A percentile compares a stretch with the other conserved stretches of the same genome.
phyloP scores from a whole-genome alignment of 2,888 invertebrate species.

The Unio delphinus region DNA sequence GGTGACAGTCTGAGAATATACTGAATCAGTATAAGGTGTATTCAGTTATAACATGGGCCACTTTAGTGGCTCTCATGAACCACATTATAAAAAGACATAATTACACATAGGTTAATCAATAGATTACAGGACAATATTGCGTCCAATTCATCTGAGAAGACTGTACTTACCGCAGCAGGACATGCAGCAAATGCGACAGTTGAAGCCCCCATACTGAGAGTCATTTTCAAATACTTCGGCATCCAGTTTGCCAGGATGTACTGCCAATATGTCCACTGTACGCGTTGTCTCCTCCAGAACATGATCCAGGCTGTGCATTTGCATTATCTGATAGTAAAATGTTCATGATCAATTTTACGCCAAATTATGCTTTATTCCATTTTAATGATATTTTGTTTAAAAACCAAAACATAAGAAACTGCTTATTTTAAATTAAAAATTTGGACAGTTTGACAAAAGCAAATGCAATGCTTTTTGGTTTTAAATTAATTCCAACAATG shows the following conservation, averaged over 20 bases:
- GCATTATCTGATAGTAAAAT: constrained; percentile 32
- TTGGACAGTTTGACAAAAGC: too few relatives aligned
- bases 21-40: neutral
- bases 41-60: neutral
- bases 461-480: too few relatives aligned
- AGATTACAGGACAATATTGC: neutral
- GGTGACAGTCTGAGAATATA: too few relatives aligned
- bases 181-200: constrained; percentile 26
- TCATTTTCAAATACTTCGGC: constrained; percentile 31
- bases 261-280: constrained; percentile 31
- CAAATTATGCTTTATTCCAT: too few relatives aligned
- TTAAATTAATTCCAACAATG: too few relatives aligned
- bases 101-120: neutral
- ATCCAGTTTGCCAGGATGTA: constrained; percentile 39
- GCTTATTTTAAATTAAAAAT: too few relatives aligned
- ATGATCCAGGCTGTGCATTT: constrained; percentile 40
- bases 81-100: too few relatives aligned
- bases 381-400: too few relatives aligned
- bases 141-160: neutral
- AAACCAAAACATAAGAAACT: too few relatives aligned
- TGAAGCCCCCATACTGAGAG: constrained; percentile 22
- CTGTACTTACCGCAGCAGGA: constrained; percentile 33
- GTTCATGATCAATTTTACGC: neutral
- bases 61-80: too few relatives aligned
- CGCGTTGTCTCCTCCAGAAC: constrained; percentile 27